Base-by-base conservation (phyloP, 92 coral and sea anemone species). In the Phymanthus crucifer region DNA sequence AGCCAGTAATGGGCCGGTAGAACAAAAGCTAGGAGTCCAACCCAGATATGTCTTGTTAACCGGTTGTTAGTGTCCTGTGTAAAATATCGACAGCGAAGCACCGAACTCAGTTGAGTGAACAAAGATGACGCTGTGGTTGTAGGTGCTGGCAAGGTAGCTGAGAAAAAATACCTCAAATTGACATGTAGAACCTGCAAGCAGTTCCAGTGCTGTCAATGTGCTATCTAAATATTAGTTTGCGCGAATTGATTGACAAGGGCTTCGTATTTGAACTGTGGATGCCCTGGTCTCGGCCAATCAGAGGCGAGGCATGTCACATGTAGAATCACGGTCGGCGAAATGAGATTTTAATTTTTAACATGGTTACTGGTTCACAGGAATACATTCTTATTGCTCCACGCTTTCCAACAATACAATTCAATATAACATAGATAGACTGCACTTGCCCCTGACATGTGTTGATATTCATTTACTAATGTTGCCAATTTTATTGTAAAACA, bases 261-360 rank as follows among this genome's bases (percentile, higher is more conserved):
- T 32, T 77, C 68, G 21, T 40, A 54, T 61, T 65, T 31, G 45
- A 56, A 77, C 68, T 77, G 58, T 65, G 57, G 68, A 36, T 26
- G 46, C 40, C 34, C 68, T 77, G 35, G 13, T 17, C 2, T 37
- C 17, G 36, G 45, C 81, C 81, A 77, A 77, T 77, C 71, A 77
- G 36, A 24, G 36, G 11, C 45, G 11, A 75, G 79, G 0, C 21
- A 69, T 32, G 29, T 58, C 70, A 76, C 66, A 47, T 50, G 78
- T 21, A 35, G 29, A 47, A 77, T 77, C 81, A 65, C 68, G 81
- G 81, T 34, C 38, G 68, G 67, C 48, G 31, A 77, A 54, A 82
- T 82, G 86, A 82, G 70, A 74, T 73, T 73, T 82, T 82, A 82
- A 82, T 73, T 73, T 82, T 74, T 82, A 65, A 82, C 21, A 31